Percentiles rank a stretch among this genome's conserved stretches.
Evolutionary conservation across 2,113 vertebrate species (phyloP).

Genomic region (Labeo rohita): DNA sequence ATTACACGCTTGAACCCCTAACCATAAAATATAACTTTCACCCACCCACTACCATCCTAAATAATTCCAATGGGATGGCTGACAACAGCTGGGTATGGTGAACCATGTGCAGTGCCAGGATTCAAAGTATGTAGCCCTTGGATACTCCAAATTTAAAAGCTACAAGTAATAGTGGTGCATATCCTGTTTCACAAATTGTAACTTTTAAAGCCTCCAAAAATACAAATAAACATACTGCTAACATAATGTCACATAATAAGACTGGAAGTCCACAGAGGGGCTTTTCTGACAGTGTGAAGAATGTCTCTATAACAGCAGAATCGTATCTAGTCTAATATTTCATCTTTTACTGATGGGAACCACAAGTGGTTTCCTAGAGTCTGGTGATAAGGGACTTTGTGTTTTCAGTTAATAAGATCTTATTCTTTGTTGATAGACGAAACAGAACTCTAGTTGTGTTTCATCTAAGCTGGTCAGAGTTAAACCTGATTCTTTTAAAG

Average conservation of each 20-base stretch:
- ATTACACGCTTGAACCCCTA: too few relatives aligned
- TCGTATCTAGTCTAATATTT: constrained; percentile 10
- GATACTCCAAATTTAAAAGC: neutral
- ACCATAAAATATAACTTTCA: neutral
- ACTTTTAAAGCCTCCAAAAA: constrained; percentile 18
- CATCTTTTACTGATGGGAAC: neutral
- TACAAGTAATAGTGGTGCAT: neutral
- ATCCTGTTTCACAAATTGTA: neutral
- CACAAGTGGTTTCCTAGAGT: neutral
- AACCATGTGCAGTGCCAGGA: neutral
- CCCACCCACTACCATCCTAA: neutral
- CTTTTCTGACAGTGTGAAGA: constrained; percentile 13
- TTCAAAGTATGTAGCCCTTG: neutral
- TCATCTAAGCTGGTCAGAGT: constrained; percentile 16
- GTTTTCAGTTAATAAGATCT: constrained; percentile 31
- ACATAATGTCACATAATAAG: neutral
- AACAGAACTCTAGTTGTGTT: neutral
- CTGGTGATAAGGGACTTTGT: constrained; percentile 7
- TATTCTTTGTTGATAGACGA: neutral
- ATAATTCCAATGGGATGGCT: constrained; percentile 11
- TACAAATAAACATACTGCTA: constrained; percentile 6
- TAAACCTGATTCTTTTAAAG: neutral
- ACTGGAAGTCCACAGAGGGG: neutral
- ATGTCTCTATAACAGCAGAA: constrained; percentile 23
- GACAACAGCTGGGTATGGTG: constrained; percentile 21